Base-by-base conservation (phyloP, 2,113 vertebrate genomes). In the Ailurus styani region DNA sequence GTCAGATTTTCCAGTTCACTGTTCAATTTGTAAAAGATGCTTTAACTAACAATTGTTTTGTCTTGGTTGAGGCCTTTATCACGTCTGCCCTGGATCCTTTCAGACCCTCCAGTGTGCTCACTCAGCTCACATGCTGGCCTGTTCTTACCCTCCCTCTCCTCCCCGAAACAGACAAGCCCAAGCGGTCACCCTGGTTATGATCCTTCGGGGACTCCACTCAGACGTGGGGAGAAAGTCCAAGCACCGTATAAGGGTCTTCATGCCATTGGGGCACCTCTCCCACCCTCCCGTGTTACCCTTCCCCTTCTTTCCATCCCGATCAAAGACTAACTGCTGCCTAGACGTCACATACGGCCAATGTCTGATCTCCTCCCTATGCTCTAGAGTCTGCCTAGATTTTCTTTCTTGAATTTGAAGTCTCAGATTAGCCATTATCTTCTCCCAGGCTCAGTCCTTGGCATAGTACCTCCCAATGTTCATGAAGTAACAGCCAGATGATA, bases 181-280 rank as follows among this genome's bases (percentile, higher is more conserved):
- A 64, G 9, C 3, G 57, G 21, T 29, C 7, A 0, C 42, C 18
- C 27, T 2, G 7, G 14, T 27, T 10, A 15, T 0, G 0, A 5
- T 12, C 27, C 27, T 57, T 57, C 90, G 21, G 2, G 21, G 55
- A 5, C 34, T 47, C 31, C 54, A 13, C 70, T 27, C 64, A 50
- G 18, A 75, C 2, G 11, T 4, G 5, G 25, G n/a, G 54, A 27
- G 34, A 13, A 50, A 55, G 23, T 5, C 23, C 12, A 93, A 6
- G 29, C 5, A 4, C 42, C 17, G 47, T 23, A 20, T 0, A 34
- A 47, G 15, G 31, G 20, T 18, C 47, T 52, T 55, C 1, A 25
- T 17, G 6, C 77, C 7, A 11, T 29, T 20, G 7, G 5, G 5
- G 27, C 27, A 4, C 12, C 29, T 6, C 23, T 47, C 37, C 45